Evolutionary conservation across 2,888 invertebrate species (phyloP), one percentile per base, ranked within the genome.

Genomic region (Merodon equestris): DNA sequence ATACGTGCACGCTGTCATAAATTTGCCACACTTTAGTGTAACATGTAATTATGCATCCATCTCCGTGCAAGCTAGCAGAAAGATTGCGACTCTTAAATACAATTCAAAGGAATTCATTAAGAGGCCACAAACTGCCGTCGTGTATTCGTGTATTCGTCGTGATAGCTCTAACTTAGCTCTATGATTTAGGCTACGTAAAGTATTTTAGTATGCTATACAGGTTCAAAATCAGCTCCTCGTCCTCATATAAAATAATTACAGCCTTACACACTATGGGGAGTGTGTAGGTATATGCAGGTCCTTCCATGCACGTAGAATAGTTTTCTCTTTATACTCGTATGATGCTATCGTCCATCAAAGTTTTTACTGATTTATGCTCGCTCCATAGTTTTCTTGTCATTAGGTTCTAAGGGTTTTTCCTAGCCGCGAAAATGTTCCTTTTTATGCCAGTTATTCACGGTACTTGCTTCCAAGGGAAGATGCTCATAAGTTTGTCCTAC

Each of bases 321-420:
- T 17, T 58, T 19, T 44, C 48, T 56, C 45, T 15, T 36, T 18
- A 27, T 38, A 9, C 5, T 15, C 38, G 13, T 7, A 36, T 17
- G n/a, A 18, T 19, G 48, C 36, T 10, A 60, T 9, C 9, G 13
- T 71, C 60, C 76, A 72, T 61, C 56, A 45, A 74, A 61, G 72
- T 72, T 76, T 66, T 47, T 51, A 61, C 76, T 72, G 72, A 76
- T 77, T 77, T 73, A 73, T 72, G 72, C 61, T 67, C 18, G 50
- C n/a, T 53, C 54, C 66, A 71, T 61, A 66, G 66, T 67, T 76
- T 67, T 66, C 72, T 72, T 76, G 72, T 76, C 72, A 76, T 77
- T 77, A 67, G 61, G 63, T 45, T 66, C 42, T 60, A 54, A 61
- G 50, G 56, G 34, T 18, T 45, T 18, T 48, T 58, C 58, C 66